Base-by-base conservation (phyloP, 2,797 vertebrate genomes). In the Kryptolebias ocellatus region DNA sequence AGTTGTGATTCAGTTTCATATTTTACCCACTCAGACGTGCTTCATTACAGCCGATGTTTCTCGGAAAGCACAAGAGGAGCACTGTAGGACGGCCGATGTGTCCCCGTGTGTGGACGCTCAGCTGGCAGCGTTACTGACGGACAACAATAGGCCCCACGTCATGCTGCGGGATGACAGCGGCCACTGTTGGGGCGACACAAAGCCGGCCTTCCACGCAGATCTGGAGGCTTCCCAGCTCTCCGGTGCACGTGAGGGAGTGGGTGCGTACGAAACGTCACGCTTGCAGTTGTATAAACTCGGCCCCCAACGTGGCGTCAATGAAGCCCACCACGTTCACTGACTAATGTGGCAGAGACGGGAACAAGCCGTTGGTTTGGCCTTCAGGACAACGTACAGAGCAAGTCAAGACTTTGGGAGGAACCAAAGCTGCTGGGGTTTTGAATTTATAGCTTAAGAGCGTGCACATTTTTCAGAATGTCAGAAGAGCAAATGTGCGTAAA, bases 171-270 rank as follows among this genome's bases (percentile, higher is more conserved):
- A 89, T 89, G 91, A 92, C 85, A 92, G 83, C 85, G 81, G 74
- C 68, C 83, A 81, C 72, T 85, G 86, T 92, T 72, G 77, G 20
- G 81, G 67, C 56, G 27, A 71, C 72, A 92, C 87, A 92, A 92
- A 87, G 87, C 58, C 62, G 5, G 62, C 60, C 10, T 86, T 92
- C 92, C 81, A 92, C 76, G 66, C 70, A 62, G 79, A 80, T 92
- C 92, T 93, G 87, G 92, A 87, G 78, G 64, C 70, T 94, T 94
- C 91, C 87, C 86, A 83, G 82, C 60, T 17, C 68, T 47, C 64
- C 60, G 49, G 66, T 75, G 74, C 52, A 61, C 68, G 58, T 1
- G 42, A 24, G 2, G 20, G 60, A 60, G 63, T 28, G 59, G 61
- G 52, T 16, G 53, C 44, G 71, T 55, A 64, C 10, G 56, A 66